Evolutionary conservation across 2,888 invertebrate genomes (phyloP).

Genomic region (Diachrysia chrysitis): DNA sequence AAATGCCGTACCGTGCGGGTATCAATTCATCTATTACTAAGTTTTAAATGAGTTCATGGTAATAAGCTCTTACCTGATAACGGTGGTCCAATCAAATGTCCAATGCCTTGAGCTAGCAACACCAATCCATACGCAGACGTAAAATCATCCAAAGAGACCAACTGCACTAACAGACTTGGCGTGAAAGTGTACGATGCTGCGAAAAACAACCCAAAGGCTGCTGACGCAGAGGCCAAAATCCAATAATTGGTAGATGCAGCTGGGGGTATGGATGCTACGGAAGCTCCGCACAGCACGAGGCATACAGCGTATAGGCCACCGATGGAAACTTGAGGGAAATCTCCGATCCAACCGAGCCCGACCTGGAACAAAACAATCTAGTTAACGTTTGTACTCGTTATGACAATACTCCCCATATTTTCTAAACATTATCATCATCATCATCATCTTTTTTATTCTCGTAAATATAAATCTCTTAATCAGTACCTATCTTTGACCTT

Average conservation of each 20-base stretch:
- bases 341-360: constrained; percentile 96
- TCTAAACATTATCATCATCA: too few species aligned
- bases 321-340: constrained; percentile 95
- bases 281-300: constrained; percentile 91
- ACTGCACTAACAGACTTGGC: constrained; percentile 95
- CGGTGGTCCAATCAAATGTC: constrained; percentile 97
- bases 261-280: constrained; percentile 90
- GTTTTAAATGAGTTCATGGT: too few species aligned
- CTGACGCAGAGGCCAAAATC: constrained; percentile 85
- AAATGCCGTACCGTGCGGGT: too few species aligned
- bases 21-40: too few species aligned
- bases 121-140: constrained; percentile 97
- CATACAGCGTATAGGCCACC: constrained; percentile 95
- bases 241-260: constrained; percentile 83
- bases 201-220: constrained; percentile 96
- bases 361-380: constrained; percentile 85
- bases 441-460: too few species aligned
- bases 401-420: too few species aligned
- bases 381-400: too few species aligned
- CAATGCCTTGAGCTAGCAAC: constrained; percentile 96
- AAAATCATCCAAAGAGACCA: constrained; percentile 97
- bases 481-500: too few species aligned
- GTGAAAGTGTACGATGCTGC: constrained; percentile 97
- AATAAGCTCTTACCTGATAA: constrained; percentile 93
- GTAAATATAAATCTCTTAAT: too few species aligned